Conservation (phyloP, 2,888 invertebrate genomes). For the Megaustenia siamemsis region DNA sequence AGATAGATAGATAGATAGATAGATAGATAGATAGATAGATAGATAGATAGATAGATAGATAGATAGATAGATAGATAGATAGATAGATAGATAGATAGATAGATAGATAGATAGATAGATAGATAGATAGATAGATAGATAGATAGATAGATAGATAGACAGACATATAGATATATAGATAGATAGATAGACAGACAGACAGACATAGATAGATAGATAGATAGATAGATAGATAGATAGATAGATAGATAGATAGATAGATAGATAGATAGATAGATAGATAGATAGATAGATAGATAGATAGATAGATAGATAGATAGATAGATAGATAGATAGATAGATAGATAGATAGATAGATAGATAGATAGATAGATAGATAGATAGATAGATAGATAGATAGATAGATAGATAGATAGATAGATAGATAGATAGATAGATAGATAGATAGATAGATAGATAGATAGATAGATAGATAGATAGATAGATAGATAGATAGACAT, state of each 20-base stretch:
- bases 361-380: slow-evolving; percentile 4
- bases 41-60: not conserved
- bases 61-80: not conserved
- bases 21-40: not conserved
- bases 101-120: not conserved
- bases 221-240: not conserved
- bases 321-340: not conserved
- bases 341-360: not conserved
- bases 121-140: not conserved
- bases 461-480: not conserved
- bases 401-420: slow-evolving; percentile 21
- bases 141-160: not conserved
- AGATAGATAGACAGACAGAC: not conserved
- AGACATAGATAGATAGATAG: not conserved
- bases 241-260: not conserved
- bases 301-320: not conserved
- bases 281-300: not conserved
- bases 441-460: slow-evolving; percentile 10
- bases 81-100: not conserved
- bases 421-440: slow-evolving; percentile 25
- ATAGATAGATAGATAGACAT: not conserved
- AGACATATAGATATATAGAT: not conserved
- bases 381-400: not conserved
- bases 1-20: not conserved
- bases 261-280: not conserved